Base-by-base conservation (phyloP, 1,140 invertebrate genomes). In the Goniozus legneri region DNA sequence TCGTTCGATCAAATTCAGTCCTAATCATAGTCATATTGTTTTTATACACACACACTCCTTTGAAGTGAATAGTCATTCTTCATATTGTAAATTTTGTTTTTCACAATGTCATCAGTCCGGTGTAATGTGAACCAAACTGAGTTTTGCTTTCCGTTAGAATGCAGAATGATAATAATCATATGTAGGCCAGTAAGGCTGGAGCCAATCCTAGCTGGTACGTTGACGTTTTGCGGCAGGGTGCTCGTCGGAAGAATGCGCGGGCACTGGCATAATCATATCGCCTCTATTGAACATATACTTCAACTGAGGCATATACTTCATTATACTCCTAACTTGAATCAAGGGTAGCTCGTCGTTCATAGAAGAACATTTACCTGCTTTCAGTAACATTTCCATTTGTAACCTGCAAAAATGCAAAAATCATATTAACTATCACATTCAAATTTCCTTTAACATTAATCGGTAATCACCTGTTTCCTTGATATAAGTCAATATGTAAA, bases 221-320 rank as follows among this genome's bases (percentile, higher is more conserved):
- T 81, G 79, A 27, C 80, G 75, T 62, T 83, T 83, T 54, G 79
- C 75, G 38, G 77, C 64, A 22, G 72, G 64, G 54, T 77, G 72
- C 48, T 77, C 73, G 36, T 75, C 73, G 40, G 69, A 65, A 33
- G 67, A 67, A 47, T 69, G 71, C 32, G 63, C 63, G 19, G 63
- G 58, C 24, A 59, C 45, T 35, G 69, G 60, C 43, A 69, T 62
- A 22, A 58, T 41, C 57, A 67, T 66, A 19, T 67, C 71, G 33
- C 60, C 61, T 47, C 74, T 73, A 36, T 73, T 74, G 64, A 89
- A 79, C 81, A 91, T 87, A 71, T 89, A 89, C 64, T 87, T 88
- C 67, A 91, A 75, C 69, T 91, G 89, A n/a, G 85, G 86, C 87
- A 91, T 89, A 66, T 82, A 90, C 54, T 85, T 83, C 76, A 89